phyloP scores from a whole-genome alignment of 2,888 invertebrate genomes.

The Leptodirus hochenwartii region DNA sequence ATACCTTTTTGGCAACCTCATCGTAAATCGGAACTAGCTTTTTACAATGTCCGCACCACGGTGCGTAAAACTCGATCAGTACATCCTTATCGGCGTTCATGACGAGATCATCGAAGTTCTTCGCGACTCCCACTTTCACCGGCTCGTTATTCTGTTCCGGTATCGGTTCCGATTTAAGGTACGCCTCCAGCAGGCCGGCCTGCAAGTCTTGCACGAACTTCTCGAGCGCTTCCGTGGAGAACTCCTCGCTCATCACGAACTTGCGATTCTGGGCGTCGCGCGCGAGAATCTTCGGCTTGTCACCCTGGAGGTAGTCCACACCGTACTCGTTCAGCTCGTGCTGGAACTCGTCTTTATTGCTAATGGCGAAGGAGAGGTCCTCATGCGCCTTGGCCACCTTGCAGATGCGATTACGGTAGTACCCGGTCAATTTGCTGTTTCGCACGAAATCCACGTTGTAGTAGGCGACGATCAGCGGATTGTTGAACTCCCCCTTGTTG shows the following conservation, averaged over 20 bases:
- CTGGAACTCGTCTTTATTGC: slow-evolving; percentile 84
- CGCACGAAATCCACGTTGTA: slow-evolving; percentile 91
- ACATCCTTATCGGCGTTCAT: slow-evolving; percentile 82
- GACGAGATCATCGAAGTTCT: slow-evolving; percentile 92
- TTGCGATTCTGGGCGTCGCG: slow-evolving; percentile 73
- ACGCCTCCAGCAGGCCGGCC: slow-evolving; percentile 70
- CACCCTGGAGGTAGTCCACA: slow-evolving; percentile 65
- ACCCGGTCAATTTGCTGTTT: slow-evolving; percentile 95
- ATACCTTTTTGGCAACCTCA: slow-evolving; percentile 73
- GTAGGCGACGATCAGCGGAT: slow-evolving; percentile 81
- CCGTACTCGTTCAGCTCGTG: slow-evolving; percentile 91
- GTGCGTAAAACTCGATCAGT: slow-evolving; percentile 95
- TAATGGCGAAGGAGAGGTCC: slow-evolving; percentile 69
- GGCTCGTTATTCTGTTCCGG: slow-evolving; percentile 72
- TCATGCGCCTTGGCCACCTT: slow-evolving; percentile 38
- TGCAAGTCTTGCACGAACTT: slow-evolving; percentile 70
- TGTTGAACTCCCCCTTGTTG: slow-evolving; percentile 67
- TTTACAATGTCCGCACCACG: slow-evolving; percentile 99
- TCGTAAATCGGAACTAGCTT: slow-evolving; percentile 85
- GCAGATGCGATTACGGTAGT: slow-evolving; percentile 94
- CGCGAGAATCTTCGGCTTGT: slow-evolving; percentile 79
- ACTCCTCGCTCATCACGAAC: slow-evolving; percentile 76
- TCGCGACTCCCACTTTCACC: slow-evolving; percentile 82
- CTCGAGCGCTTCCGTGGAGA: slow-evolving; percentile 74
- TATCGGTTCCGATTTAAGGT: slow-evolving; percentile 85